phyloP scores from a whole-genome alignment of 2,113 vertebrate species.

The Sphyrna mokarran region DNA sequence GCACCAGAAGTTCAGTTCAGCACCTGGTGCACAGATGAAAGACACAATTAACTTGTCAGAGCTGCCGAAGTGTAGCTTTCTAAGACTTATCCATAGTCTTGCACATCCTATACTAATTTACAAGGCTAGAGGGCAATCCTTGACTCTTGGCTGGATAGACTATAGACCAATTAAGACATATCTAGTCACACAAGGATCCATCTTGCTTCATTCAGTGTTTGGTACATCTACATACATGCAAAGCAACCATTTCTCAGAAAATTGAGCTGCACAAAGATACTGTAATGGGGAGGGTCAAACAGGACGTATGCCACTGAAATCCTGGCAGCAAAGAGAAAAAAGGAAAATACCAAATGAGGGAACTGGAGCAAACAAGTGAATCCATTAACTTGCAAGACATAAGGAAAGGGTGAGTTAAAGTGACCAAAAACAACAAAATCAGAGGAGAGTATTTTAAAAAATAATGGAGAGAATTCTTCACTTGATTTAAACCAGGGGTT shows the following conservation, averaged over 20 bases:
- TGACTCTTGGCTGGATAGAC: background rate
- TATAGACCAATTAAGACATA: background rate
- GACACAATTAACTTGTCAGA: background rate
- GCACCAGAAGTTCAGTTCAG: background rate
- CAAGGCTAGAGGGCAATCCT: background rate
- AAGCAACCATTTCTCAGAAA: background rate
- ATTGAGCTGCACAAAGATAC: background rate
- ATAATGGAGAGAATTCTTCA: background rate
- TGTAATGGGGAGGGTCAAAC: background rate
- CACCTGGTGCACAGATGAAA: background rate
- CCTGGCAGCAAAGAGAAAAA: background rate
- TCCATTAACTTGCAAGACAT: background rate
- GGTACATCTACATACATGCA: background rate
- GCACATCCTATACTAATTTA: background rate
- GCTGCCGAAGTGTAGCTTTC: background rate
- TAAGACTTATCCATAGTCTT: background rate
- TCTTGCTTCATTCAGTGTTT: background rate
- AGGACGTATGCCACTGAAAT: background rate
- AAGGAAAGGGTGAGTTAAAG: background rate
- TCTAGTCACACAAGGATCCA: background rate
- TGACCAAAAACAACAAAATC: background rate
- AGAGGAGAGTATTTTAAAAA: background rate
- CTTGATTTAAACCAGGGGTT: background rate
- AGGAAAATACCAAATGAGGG: background rate
- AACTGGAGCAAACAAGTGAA: background rate